Conservation (phyloP, 2,797 vertebrate genomes). For the Ceryle rudis region DNA sequence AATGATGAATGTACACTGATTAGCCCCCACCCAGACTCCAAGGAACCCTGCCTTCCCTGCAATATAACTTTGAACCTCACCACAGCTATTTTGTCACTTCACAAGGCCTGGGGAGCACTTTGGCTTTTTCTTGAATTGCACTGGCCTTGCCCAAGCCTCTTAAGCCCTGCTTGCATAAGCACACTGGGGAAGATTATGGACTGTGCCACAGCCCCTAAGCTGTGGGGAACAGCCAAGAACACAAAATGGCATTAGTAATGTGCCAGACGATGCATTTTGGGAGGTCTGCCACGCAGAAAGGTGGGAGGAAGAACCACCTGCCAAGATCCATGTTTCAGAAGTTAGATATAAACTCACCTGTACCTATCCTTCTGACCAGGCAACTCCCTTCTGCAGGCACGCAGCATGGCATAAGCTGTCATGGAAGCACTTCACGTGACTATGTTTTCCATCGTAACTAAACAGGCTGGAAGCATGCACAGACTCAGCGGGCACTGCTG, state of each 20-base stretch:
- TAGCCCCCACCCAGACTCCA: conserved; percentile 38
- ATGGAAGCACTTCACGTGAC: neutral
- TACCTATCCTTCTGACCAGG: neutral
- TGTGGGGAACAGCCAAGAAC: neutral
- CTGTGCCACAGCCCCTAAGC: neutral
- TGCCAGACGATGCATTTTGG: neutral
- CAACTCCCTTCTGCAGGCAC: neutral
- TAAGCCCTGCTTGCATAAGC: neutral
- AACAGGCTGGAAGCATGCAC: neutral
- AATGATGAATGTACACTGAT: conserved; percentile 64
- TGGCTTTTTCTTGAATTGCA: neutral
- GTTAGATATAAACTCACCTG: neutral
- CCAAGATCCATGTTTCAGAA: neutral
- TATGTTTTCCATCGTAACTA: neutral
- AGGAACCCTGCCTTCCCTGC: neutral
- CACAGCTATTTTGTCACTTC: neutral
- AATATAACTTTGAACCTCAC: neutral
- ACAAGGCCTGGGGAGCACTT: neutral
- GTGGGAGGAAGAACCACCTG: neutral
- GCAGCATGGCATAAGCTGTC: neutral
- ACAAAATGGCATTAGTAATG: neutral
- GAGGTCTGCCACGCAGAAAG: neutral
- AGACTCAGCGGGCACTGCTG: neutral
- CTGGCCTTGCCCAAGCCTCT: neutral
- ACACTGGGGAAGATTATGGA: neutral